Evolutionary conservation across 2,888 invertebrate species (phyloP).

Genomic region (Torymus aiolomorphi): DNA sequence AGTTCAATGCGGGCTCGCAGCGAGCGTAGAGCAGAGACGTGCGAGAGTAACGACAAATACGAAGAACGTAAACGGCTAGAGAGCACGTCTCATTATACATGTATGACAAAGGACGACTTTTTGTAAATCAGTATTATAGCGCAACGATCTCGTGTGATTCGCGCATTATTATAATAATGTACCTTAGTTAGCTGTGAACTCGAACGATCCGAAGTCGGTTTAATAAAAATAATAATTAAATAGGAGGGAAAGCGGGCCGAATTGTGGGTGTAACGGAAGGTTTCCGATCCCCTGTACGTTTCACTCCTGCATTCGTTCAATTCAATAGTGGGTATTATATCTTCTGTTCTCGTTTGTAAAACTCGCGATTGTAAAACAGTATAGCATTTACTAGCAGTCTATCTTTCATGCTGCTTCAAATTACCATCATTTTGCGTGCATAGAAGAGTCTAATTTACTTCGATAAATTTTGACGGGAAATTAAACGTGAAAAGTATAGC

Average conservation of each 20-base stretch:
- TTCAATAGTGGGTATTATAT: background rate
- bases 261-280: conserved; percentile 63
- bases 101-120: conserved; percentile 39
- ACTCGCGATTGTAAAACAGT: too few relatives aligned
- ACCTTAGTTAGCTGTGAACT: conserved; percentile 41
- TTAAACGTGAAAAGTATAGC: conserved; percentile 13
- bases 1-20: conserved; percentile 8
- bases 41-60: background rate
- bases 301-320: too few relatives aligned
- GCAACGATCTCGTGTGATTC: conserved; percentile 51
- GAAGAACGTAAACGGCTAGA: background rate
- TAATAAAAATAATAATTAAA: background rate
- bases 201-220: conserved; percentile 16
- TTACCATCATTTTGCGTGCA: too few relatives aligned
- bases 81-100: conserved; percentile 38
- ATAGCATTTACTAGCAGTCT: too few relatives aligned
- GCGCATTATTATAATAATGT: conserved; percentile 48
- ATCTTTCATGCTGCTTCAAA: too few relatives aligned
- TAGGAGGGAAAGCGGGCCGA: conserved; percentile 6
- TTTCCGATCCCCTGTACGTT: conserved; percentile 51
- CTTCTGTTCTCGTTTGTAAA: too few relatives aligned
- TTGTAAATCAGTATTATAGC: conserved; percentile 55
- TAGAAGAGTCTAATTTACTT: background rate
- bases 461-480: conserved; percentile 4
- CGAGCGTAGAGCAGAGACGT: background rate